Conservation (phyloP, 2,113 vertebrate species). For the Numenius arquata region DNA sequence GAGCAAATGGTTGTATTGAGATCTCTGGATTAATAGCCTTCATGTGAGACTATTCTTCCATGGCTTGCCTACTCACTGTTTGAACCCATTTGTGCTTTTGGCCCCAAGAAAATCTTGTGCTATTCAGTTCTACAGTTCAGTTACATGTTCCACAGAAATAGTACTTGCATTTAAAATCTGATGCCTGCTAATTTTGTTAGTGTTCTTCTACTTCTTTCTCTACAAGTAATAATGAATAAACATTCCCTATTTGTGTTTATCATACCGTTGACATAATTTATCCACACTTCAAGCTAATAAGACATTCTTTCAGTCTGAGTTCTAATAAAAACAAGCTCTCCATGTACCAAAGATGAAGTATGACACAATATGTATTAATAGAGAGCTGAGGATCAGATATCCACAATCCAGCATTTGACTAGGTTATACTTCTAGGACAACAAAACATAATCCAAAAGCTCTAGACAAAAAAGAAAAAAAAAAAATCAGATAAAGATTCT, state of each 20-base stretch:
- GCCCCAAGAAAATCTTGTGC: neutral
- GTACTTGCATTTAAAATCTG: neutral
- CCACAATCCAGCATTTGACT: neutral
- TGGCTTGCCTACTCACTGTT: neutral
- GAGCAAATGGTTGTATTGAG: neutral
- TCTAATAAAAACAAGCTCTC: neutral
- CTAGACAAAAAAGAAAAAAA: neutral
- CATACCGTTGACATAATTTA: neutral
- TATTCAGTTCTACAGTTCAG: neutral
- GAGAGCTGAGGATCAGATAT: neutral
- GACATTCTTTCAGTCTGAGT: neutral
- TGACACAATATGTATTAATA: neutral
- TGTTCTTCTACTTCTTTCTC: neutral
- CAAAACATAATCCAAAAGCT: neutral
- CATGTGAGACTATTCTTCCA: neutral
- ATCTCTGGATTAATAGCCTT: neutral
- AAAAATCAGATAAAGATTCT: neutral
- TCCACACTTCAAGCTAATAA: neutral
- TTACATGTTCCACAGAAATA: neutral
- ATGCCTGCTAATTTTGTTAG: neutral
- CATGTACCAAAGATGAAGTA: neutral
- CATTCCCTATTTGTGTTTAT: neutral
- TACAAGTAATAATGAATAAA: neutral
- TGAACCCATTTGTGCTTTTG: neutral
- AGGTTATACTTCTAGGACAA: neutral